Conservation (phyloP, 2,113 vertebrate species). For the Morone chrysops region DNA sequence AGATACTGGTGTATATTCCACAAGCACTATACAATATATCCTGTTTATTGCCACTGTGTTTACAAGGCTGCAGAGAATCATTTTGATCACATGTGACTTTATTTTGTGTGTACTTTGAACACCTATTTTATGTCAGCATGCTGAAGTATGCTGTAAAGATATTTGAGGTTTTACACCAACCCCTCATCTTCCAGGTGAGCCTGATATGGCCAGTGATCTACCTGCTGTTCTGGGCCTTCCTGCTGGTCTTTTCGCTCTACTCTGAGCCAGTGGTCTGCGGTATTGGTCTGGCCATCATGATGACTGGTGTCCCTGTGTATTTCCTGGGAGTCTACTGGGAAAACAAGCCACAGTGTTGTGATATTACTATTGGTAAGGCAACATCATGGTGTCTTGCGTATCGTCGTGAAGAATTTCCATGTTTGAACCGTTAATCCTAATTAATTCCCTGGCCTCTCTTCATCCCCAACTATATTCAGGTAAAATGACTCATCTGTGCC, state of each 20-base stretch:
- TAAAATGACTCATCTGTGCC: constrained; percentile 81
- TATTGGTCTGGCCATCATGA: constrained; percentile 87
- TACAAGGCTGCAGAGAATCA: background rate
- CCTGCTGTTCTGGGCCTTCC: constrained; percentile 90
- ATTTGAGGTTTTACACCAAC: background rate
- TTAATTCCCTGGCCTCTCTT: background rate
- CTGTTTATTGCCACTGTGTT: background rate
- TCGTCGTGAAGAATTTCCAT: background rate
- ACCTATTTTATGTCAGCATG: background rate
- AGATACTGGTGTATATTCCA: background rate
- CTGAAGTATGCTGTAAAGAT: background rate
- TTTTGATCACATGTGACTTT: background rate
- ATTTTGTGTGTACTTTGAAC: no score
- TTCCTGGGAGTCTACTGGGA: constrained; percentile 87
- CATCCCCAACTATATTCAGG: constrained; percentile 66
- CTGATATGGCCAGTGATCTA: constrained; percentile 87
- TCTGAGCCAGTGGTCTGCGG: constrained; percentile 87
- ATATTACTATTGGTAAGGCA: constrained; percentile 81
- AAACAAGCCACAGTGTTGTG: constrained; percentile 84
- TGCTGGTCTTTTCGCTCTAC: constrained; percentile 87
- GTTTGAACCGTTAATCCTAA: background rate
- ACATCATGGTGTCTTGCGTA: no score
- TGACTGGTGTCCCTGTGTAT: constrained; percentile 87
- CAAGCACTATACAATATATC: no score
- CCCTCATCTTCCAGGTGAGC: constrained; percentile 81